A percentile compares a stretch with the other conserved stretches of the same genome.
Conservation (phyloP, 2,113 vertebrate species). For the Numida meleagris region DNA sequence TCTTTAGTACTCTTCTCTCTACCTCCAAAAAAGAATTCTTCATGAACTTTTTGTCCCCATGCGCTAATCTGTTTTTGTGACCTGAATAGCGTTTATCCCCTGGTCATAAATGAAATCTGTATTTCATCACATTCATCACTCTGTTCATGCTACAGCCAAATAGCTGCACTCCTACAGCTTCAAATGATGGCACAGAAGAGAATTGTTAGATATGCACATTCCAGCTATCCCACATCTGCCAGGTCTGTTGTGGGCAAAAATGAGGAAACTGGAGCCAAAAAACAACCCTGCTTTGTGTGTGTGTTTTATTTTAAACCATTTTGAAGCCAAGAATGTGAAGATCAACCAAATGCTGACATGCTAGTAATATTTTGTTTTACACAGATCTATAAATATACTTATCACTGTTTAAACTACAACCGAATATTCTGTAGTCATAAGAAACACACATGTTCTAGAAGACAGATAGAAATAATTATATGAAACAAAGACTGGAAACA, state of each 20-base stretch:
- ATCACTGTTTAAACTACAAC: conserved; percentile 65
- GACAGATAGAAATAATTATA: conserved; percentile 62
- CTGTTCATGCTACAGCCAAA: conserved; percentile 58
- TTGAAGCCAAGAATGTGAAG: conserved; percentile 71
- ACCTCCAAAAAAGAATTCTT: not conserved
- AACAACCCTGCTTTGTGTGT: conserved; percentile 42
- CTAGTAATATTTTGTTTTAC: conserved; percentile 68
- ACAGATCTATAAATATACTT: conserved; percentile 71
- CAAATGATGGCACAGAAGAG: conserved; percentile 73
- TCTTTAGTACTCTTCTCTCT: not conserved
- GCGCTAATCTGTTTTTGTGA: conserved; percentile 49
- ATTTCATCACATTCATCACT: conserved; percentile 71
- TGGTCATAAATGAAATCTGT: conserved; percentile 66
- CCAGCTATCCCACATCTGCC: conserved; percentile 70
- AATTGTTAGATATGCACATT: conserved; percentile 75
- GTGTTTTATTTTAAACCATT: conserved; percentile 68
- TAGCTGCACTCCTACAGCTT: conserved; percentile 71
- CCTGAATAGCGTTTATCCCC: conserved; percentile 54
- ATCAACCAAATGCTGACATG: conserved; percentile 69
- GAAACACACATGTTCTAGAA: conserved; percentile 61
- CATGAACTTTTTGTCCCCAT: conserved; percentile 33
- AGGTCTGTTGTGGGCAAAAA: conserved; percentile 74
- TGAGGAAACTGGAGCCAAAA: conserved; percentile 55
- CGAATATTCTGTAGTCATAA: conserved; percentile 50
- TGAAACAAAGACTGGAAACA: conserved; percentile 60